These are phyloP conservation scores for Rapana venosa DNA, from an alignment of 2,888 invertebrate genomes.

Conservation along the genomic window DNA sequence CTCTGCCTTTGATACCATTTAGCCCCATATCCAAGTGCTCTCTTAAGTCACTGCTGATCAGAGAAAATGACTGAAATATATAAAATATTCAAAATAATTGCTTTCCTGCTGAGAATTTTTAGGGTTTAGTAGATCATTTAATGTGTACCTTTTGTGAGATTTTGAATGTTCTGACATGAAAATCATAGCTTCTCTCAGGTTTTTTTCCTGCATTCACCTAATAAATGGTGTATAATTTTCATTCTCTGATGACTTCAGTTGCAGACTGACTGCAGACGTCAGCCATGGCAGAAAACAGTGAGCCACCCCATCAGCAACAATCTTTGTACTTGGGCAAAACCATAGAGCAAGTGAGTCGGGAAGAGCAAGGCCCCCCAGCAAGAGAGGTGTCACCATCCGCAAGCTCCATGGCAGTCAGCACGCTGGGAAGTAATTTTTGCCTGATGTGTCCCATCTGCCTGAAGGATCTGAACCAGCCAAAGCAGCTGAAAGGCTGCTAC, in stretches of 20 bases:
- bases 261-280: neutral
- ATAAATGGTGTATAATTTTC: neutral
- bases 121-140: neutral
- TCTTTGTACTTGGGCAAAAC: neutral
- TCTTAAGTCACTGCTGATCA: no score
- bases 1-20: no score
- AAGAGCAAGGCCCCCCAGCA: neutral
- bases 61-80: no score
- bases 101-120: neutral
- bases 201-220: neutral
- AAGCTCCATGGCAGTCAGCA: neutral
- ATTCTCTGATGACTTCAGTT: neutral
- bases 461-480: constrained; percentile 21
- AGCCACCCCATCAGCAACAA: neutral
- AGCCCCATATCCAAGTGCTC: no score
- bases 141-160: neutral
- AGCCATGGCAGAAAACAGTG: neutral
- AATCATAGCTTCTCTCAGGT: neutral
- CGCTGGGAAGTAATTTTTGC: constrained; percentile 19
- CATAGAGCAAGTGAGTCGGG: neutral
- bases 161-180: neutral
- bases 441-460: constrained; percentile 33
- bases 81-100: neutral
- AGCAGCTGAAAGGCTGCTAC: constrained; percentile 30
- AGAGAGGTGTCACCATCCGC: neutral